phyloP scores from a whole-genome alignment of 92 coral and sea anemone species.

The Chrysogorgia sp. region DNA sequence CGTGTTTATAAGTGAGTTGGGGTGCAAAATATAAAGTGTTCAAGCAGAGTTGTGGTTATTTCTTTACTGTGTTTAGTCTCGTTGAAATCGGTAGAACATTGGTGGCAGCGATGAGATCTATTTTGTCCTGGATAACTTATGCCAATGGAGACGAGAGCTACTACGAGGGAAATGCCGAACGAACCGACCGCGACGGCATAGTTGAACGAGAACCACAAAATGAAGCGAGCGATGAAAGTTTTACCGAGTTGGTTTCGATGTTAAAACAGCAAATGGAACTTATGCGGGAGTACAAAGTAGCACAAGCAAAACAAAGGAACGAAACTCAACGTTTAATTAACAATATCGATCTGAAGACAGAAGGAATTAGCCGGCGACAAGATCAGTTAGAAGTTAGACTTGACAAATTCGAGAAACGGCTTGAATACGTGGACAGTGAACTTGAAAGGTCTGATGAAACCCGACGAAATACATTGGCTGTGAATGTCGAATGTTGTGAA shows the following conservation, averaged over 20 bases:
- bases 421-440: conserved; percentile 1
- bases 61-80: too few species aligned
- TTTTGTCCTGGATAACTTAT: not conserved
- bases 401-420: not conserved
- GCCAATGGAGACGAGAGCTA: conserved; percentile 18
- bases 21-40: too few species aligned
- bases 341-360: not conserved
- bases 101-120: conserved; percentile 37
- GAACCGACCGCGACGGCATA: conserved; percentile 3
- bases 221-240: not conserved
- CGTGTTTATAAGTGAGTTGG: too few species aligned
- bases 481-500: conserved; percentile 20
- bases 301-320: conserved; percentile 12
- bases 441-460: not conserved
- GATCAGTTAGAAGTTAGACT: not conserved
- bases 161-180: not conserved
- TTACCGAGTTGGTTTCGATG: not conserved
- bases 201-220: not conserved
- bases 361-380: conserved; percentile 14
- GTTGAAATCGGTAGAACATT: conserved; percentile 33
- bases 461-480: not conserved
- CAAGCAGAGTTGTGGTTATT: too few species aligned
- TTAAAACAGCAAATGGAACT: not conserved
- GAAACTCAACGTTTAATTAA: conserved; percentile 4
- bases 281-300: conserved; percentile 1